A percentile compares a stretch with the other conserved stretches of the same genome.
Evolutionary conservation across 2,113 vertebrate genomes (phyloP).

Genomic region (Heptranchias perlo): DNA sequence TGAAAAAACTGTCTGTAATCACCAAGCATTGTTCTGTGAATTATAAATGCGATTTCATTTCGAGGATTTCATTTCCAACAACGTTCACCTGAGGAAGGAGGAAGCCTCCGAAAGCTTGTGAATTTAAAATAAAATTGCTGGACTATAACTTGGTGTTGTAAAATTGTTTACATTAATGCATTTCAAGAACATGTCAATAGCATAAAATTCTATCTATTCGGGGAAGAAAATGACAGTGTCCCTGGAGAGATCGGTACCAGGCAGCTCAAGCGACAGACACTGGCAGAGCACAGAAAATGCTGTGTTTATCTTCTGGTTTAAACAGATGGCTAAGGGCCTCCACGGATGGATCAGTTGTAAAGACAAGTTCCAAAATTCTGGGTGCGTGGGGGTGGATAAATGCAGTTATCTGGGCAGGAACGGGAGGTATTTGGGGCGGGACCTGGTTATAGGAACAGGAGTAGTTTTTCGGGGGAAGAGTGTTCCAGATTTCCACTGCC

Average conservation of each 20-base stretch:
- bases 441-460: no score
- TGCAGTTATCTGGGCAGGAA: not conserved
- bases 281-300: not conserved
- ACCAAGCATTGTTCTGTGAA: no score
- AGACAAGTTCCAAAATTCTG: not conserved
- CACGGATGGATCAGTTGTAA: not conserved
- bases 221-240: not conserved
- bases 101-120: no score
- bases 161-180: not conserved
- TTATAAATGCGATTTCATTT: no score
- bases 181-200: not conserved
- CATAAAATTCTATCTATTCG: not conserved
- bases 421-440: not conserved
- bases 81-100: no score
- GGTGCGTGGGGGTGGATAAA: not conserved
- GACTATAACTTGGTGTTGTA: no score
- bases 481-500: no score
- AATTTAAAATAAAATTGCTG: no score
- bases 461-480: no score
- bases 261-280: not conserved
- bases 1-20: no score
- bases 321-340: not conserved
- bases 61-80: no score
- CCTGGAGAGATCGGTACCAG: not conserved
- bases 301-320: not conserved